Evolutionary conservation across 2,888 invertebrate species (phyloP), one percentile per base, ranked within the genome.

Genomic region (Cabera pusaria): DNA sequence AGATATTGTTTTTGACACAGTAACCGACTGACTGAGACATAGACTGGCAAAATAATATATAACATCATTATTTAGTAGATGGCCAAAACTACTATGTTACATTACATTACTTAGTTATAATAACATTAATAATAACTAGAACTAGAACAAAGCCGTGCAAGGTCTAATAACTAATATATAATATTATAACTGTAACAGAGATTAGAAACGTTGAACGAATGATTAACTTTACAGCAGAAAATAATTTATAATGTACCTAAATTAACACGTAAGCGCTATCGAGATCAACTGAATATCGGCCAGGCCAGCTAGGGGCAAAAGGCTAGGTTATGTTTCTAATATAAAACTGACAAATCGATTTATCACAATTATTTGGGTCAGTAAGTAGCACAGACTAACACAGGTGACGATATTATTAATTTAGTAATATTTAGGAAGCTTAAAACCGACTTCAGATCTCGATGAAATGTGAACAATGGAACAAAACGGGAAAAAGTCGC

Each of bases 241-340:
- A 54, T 52, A 51, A 56, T 50, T 55, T 41, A 47, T 52, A 43
- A 27, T n/a, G 12, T 38, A 29, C 7, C 11, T 17, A 44, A 44
- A 36, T 45, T 43, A 27, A 14, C 32, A 26, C 28, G 25, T 41
- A 28, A 18, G 32, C 27, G 34, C 28, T 58, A 57, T 53, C 36
- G 52, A 62, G 55, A 56, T 58, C 54, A 51, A 49, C 28, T 31
- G 47, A 66, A 65, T 68, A 63, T 68, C 59, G 60, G 62, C 57
- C 62, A 72, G 59, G 60, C 55, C 61, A 69, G 51, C 52, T 48
- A 55, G 55, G 44, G 9, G 44, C 59, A n/a, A n/a, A 57, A 62
- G 52, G 56, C 60, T 61, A 61, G 56, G 50, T 51, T 59, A 57
- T 43, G 42, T 44, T 49, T 52, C 52, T 52, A 63, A 60, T 55